Base-by-base conservation (phyloP, 2,888 invertebrate species). In the Erebia aethiops region DNA sequence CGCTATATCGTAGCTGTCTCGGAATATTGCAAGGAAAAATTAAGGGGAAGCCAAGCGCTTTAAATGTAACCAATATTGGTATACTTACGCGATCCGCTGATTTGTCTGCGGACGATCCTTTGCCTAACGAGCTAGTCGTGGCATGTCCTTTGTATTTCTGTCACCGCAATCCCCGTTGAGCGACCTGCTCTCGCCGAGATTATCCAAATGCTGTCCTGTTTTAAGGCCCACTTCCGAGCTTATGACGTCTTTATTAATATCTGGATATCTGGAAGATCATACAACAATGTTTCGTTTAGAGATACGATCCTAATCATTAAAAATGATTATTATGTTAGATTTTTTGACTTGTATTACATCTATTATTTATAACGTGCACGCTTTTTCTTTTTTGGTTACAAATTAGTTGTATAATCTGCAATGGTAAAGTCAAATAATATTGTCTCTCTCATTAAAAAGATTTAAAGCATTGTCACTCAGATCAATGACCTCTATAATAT, bases 111-210 rank as follows among this genome's bases (percentile, higher is more conserved):
- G 76, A 75, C 75, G 78, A 75, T 74, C 74, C 77, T 77, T 76
- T 70, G 75, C 76, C 76, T 87, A 87, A 87, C 87, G 86, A 88
- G 83, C 81, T 79, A 76, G 78, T 79, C 79, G 75, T 76, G 75
- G 73, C 76, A 73, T 73, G 78, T 76, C 78, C 80, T 81, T 80
- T 83, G 81, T 81, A 79, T 77, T 77, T 78, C 77, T 78, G 78
- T 78, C 79, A 74, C 78, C 78, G 74, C 79, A 79, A 77, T 76
- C 76, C 75, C 75, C 76, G 72, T 71, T 74, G 78, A 78, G 77
- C 76, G 74, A 73, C 74, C 77, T 75, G 76, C 78, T 71, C 76
- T 76, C 74, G 75, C 77, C 67, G 75, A 74, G 77, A 77, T 78
- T 76, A 77, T 75, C 78, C 67, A 76, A 75, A 75, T 74, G 72